Percentiles rank a stretch among this genome's conserved stretches.
phyloP scores from a whole-genome alignment of 1,140 invertebrate genomes.

The Andrena cerasifolii region DNA sequence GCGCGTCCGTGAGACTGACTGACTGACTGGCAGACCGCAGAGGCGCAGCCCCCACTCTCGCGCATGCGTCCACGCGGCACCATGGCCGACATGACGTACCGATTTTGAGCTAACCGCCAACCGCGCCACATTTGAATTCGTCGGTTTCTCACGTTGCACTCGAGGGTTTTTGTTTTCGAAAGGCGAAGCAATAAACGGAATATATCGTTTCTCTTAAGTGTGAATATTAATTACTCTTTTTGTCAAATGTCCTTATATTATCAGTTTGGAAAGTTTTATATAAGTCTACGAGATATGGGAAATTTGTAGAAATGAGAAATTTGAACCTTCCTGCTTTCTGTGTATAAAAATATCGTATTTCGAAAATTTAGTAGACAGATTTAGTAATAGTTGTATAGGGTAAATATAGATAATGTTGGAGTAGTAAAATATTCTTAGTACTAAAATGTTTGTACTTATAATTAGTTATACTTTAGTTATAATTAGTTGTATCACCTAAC shows the following conservation, averaged over 20 bases:
- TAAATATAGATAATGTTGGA: neutral
- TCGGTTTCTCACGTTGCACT: too few species aligned
- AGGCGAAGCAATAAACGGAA: neutral
- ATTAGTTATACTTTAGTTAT: too few species aligned
- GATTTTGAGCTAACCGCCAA: neutral
- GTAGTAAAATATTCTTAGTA: too few species aligned
- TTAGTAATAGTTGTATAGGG: neutral
- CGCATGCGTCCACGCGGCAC: constrained; percentile 2
- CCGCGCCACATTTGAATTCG: neutral
- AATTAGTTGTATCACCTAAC: too few species aligned
- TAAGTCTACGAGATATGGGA: too few species aligned
- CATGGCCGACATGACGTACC: constrained; percentile 24
- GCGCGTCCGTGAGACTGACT: constrained; percentile 64
- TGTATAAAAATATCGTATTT: neutral
- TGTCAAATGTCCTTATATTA: too few species aligned
- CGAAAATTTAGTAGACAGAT: neutral
- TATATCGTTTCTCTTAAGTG: too few species aligned
- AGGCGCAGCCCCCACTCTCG: constrained; percentile 40
- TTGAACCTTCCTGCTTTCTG: too few species aligned
- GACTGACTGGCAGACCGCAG: constrained; percentile 34
- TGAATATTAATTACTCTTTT: too few species aligned
- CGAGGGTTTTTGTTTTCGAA: neutral
- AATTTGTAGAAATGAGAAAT: too few species aligned
- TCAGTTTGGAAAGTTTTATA: too few species aligned
- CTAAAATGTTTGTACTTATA: too few species aligned